These are phyloP conservation scores for Ectemnius continuus DNA, from an alignment of 2,888 invertebrate genomes.

Conservation along the genomic window DNA sequence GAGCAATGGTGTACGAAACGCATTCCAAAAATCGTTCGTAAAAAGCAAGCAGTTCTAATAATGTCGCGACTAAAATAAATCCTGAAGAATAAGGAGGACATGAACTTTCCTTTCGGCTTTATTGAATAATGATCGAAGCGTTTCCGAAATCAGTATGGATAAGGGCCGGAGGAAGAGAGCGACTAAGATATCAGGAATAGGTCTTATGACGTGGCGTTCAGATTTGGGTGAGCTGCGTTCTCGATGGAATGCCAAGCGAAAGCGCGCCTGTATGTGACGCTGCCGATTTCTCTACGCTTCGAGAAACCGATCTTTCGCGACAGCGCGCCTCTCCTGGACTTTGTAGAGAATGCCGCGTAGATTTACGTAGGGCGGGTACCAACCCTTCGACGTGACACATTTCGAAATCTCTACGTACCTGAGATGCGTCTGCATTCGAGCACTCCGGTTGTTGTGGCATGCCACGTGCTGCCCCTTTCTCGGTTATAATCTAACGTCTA, in stretches of 20 bases:
- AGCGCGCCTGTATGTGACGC: constrained; percentile 40
- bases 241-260: constrained; percentile 1
- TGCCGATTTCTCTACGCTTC: constrained; percentile 62
- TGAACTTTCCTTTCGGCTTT: neutral
- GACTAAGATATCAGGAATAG: neutral
- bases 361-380: constrained; percentile 63
- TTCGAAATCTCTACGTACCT: neutral
- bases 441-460: neutral
- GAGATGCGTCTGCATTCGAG: neutral
- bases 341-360: constrained; percentile 68
- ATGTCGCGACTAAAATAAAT: neutral
- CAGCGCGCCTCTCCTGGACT: neutral
- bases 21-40: neutral
- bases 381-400: constrained; percentile 13
- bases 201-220: neutral
- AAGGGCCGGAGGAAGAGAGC: neutral
- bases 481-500: neutral
- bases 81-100: neutral
- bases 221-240: neutral
- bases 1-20: no score
- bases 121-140: neutral
- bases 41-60: neutral
- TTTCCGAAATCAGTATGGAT: neutral
- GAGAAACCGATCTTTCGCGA: constrained; percentile 53
- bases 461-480: constrained; percentile 10